Evolutionary conservation across 2,113 vertebrate species (phyloP).

Genomic region (Herpailurus yagouaroundi): DNA sequence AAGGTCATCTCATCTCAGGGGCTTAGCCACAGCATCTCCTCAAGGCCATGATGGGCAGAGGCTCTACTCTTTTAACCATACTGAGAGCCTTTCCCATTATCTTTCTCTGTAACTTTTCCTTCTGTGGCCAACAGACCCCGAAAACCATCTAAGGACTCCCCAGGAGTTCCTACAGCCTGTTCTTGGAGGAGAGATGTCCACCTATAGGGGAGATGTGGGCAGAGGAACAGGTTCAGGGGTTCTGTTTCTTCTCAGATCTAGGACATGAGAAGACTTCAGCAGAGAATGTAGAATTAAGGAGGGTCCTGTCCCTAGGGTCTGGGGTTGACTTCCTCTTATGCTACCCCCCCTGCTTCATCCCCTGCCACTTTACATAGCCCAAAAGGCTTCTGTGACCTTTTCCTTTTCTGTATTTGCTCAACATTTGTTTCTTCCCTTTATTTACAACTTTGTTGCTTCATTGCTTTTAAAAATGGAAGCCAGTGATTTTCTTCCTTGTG

Average conservation of each 20-base stretch:
- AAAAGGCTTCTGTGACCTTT: neutral
- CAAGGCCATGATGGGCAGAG: neutral
- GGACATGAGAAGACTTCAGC: neutral
- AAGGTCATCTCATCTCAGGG: neutral
- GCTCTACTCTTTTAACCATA: neutral
- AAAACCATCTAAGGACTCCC: neutral
- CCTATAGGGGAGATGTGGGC: neutral
- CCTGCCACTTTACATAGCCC: neutral
- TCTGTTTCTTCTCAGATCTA: neutral
- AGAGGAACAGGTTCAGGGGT: neutral
- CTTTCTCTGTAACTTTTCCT: neutral
- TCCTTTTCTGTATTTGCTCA: neutral
- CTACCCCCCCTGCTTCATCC: neutral
- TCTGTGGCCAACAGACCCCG: neutral
- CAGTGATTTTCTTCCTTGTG: neutral
- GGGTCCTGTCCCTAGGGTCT: neutral
- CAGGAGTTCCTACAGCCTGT: neutral
- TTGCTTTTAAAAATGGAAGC: conserved; percentile 26
- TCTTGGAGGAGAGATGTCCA: neutral
- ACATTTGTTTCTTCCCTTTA: neutral
- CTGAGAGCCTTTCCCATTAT: neutral
- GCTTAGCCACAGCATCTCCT: neutral
- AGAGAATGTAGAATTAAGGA: neutral
- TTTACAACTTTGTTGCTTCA: neutral
- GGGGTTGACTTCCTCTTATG: neutral